These are phyloP conservation scores for Cephalotes varians DNA, from an alignment of 2,888 invertebrate genomes.

Conservation along the genomic window DNA sequence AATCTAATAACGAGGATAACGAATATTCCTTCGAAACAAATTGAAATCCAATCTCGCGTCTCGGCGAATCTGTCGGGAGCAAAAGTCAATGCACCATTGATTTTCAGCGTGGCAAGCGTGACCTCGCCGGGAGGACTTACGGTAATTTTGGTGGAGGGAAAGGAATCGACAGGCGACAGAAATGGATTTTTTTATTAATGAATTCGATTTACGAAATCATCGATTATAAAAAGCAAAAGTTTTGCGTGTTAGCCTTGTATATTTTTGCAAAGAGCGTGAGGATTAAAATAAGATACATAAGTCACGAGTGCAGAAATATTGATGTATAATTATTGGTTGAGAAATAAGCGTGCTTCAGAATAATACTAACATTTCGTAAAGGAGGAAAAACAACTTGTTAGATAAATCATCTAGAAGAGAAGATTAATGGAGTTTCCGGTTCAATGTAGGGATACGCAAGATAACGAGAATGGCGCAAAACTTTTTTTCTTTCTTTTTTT, in stretches of 20 bases:
- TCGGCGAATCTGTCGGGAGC: constrained; percentile 46
- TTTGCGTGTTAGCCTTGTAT: neutral
- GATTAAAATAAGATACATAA: neutral
- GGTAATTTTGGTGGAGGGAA: constrained; percentile 33
- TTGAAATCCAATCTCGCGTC: constrained; percentile 50
- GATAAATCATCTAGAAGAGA: constrained; percentile 35
- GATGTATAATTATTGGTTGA: neutral
- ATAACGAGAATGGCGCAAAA: constrained; percentile 18
- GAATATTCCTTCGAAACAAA: constrained; percentile 49
- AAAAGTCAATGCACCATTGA: constrained; percentile 53
- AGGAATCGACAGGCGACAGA: neutral
- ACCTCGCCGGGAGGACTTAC: constrained; percentile 9
- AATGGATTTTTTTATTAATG: neutral
- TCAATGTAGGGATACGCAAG: constrained; percentile 19
- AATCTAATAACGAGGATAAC: constrained; percentile 30
- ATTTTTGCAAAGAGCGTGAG: neutral
- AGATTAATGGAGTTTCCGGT: constrained; percentile 24
- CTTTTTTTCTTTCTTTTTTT: constrained; percentile 7
- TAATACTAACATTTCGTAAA: constrained; percentile 6
- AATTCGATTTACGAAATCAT: neutral
- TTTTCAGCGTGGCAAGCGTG: constrained; percentile 30
- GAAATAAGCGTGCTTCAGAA: neutral
- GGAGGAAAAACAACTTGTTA: constrained; percentile 8
- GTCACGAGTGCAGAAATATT: neutral
- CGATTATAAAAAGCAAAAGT: neutral